Percentiles rank a stretch among this genome's conserved stretches.
phyloP scores from a whole-genome alignment of 2,888 invertebrate genomes.

The Tridacna crocea region DNA sequence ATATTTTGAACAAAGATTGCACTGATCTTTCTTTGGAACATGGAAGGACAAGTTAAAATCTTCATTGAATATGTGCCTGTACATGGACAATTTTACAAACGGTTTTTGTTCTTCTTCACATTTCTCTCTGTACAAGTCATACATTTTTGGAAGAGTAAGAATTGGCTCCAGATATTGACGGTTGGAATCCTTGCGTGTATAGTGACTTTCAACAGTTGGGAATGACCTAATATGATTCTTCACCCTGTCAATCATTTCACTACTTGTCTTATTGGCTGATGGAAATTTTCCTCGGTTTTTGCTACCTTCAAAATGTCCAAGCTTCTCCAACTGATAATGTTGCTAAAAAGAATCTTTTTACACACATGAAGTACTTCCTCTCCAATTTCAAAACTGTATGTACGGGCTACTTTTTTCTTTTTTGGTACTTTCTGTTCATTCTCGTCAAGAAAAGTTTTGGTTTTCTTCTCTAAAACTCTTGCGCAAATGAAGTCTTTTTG shows the following conservation, averaged over 20 bases:
- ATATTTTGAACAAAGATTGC: slow-evolving; percentile 43
- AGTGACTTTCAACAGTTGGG: slow-evolving; percentile 49
- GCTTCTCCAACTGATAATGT: slow-evolving; percentile 44
- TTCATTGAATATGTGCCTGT: slow-evolving; percentile 38
- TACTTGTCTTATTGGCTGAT: slow-evolving; percentile 37
- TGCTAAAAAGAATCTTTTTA: too few species aligned
- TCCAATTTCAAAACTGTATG: slow-evolving; percentile 27
- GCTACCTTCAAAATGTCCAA: slow-evolving; percentile 26
- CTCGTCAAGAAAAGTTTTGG: slow-evolving; percentile 27
- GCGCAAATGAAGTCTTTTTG: slow-evolving; percentile 46
- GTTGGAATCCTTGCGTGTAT: slow-evolving; percentile 42
- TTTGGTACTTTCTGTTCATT: slow-evolving; percentile 11
- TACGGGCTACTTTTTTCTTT: slow-evolving; percentile 19
- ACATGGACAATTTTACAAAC: slow-evolving; percentile 26
- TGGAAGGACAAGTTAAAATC: slow-evolving; percentile 53
- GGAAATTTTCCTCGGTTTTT: slow-evolving; percentile 39
- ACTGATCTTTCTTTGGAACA: slow-evolving; percentile 58
- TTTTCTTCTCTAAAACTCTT: slow-evolving; percentile 31
- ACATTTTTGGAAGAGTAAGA: slow-evolving; percentile 42
- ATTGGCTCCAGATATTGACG: slow-evolving; percentile 40
- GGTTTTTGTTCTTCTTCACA: slow-evolving; percentile 14
- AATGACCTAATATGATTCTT: slow-evolving; percentile 56
- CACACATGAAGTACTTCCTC: slow-evolving; percentile 35
- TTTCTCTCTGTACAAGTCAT: slow-evolving; percentile 34
- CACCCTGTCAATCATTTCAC: slow-evolving; percentile 18